These are phyloP conservation scores for Theretra japonica DNA, from an alignment of 2,888 invertebrate species.

Conservation along the genomic window DNA sequence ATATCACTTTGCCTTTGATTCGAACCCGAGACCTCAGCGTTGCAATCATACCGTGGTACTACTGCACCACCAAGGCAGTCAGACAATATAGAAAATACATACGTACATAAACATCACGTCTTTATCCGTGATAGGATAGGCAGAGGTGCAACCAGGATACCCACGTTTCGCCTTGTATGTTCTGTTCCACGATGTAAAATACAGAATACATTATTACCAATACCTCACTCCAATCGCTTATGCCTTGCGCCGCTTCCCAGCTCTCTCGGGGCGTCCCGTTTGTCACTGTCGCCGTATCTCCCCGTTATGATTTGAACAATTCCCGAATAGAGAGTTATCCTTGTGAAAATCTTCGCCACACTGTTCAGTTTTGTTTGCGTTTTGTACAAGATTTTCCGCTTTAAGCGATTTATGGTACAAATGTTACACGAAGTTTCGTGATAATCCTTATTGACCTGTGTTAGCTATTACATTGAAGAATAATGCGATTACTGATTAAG, in stretches of 20 bases:
- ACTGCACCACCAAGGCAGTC: too few species aligned
- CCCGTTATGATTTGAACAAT: constrained; percentile 70
- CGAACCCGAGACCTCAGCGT: too few species aligned
- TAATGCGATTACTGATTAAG: too few species aligned
- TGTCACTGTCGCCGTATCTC: constrained; percentile 70
- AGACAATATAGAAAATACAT: too few species aligned
- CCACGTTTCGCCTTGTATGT: too few species aligned
- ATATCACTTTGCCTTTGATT: too few species aligned
- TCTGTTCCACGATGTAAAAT: too few species aligned
- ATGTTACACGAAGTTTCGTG: not conserved
- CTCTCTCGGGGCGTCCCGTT: constrained; percentile 59
- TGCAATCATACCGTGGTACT: too few species aligned
- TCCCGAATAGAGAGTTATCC: constrained; percentile 66
- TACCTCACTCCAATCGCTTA: constrained; percentile 1
- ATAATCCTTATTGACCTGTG: not conserved
- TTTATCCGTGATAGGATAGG: too few species aligned
- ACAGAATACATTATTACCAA: too few species aligned
- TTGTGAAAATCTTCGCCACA: constrained; percentile 47
- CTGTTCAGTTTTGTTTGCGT: constrained; percentile 34
- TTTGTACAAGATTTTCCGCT: constrained; percentile 16
- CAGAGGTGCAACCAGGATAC: too few species aligned
- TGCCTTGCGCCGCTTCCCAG: constrained; percentile 40
- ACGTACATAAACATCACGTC: too few species aligned
- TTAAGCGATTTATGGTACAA: constrained; percentile 3
- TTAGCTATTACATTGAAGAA: not conserved